Percentiles rank a stretch among this genome's conserved stretches.
These are phyloP conservation scores for Orthonevra nobilis DNA, from an alignment of 2,888 invertebrate genomes.

Conservation along the genomic window DNA sequence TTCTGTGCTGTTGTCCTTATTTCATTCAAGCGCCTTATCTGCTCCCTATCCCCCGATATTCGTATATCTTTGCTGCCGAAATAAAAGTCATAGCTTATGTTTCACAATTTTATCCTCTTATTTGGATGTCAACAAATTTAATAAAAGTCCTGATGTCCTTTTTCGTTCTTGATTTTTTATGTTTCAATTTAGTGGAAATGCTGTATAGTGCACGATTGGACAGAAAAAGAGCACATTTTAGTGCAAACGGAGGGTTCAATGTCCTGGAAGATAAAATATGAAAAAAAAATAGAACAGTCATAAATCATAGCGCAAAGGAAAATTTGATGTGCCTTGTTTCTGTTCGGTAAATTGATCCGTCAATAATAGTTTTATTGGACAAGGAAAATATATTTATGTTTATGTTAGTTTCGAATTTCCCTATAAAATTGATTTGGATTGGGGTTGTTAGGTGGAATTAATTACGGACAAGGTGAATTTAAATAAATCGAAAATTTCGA, in stretches of 20 bases:
- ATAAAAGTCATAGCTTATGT: conserved; percentile 62
- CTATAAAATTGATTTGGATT: too few relatives aligned
- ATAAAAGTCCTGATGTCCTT: conserved; percentile 59
- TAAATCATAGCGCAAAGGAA: conserved; percentile 41
- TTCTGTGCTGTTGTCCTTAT: conserved; percentile 20
- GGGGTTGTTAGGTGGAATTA: too few relatives aligned
- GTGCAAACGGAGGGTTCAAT: background rate
- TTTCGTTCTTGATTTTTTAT: too few relatives aligned
- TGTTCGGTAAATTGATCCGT: conserved; percentile 49
- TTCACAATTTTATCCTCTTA: conserved; percentile 64
- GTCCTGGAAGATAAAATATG: conserved; percentile 3
- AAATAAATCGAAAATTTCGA: too few relatives aligned
- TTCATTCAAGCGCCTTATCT: conserved; percentile 2
- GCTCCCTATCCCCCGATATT: background rate
- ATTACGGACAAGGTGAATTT: too few relatives aligned
- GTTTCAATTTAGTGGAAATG: conserved; percentile 67
- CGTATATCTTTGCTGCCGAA: conserved; percentile 26
- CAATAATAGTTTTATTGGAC: conserved; percentile 27
- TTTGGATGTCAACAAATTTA: conserved; percentile 68
- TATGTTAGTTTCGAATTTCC: too few relatives aligned
- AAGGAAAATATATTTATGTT: too few relatives aligned
- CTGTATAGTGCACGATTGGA: conserved; percentile 3
- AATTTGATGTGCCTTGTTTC: conserved; percentile 40
- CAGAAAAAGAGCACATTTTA: conserved; percentile 1
- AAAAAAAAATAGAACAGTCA: conserved; percentile 21